Evolutionary conservation across 2,888 invertebrate genomes (phyloP), one percentile per base, ranked within the genome.

Genomic region (Megalurothrips usitatus): DNA sequence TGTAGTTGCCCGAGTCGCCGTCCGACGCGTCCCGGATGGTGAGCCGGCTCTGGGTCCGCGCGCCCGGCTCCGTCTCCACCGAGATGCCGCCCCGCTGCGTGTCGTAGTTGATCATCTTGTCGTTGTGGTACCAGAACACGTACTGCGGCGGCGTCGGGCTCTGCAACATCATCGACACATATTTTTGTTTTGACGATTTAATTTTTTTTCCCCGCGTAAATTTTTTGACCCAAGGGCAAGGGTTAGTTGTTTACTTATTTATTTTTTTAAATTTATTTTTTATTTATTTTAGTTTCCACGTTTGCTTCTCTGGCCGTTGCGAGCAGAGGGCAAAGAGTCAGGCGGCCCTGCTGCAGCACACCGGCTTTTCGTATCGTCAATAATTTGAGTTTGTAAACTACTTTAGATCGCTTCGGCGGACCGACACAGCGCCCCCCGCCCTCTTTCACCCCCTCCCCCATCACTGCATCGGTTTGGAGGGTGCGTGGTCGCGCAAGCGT

Each of bases 101-200:
- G 89, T 96, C 96, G 89, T 96, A 96, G 91, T 96, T 96, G 89
- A 96, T 95, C 93, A 96, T 95, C 86, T 94, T 93, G 88, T 94
- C 94, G 89, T 96, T 96, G 90, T 96, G 96, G 89, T 94, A 96
- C 96, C 96, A 96, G 90, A 96, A 96, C 86, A 97, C 96, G 90
- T 96, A 96, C 89, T 96, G 96, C 84, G 96, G 96, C 84, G 96
- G 96, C 86, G 93, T 94, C 81, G 96, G 96, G 87, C 96, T 96
- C 94, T 96, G 91, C 6, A 91, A 91, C 84, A 43, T 43, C 34
- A 43, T 43, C 34, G n/a, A n/a, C n/a, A n/a, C n/a, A n/a, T n/a
- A n/a, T n/a, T n/a, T n/a, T n/a, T n/a, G n/a, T n/a, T n/a, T n/a
- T n/a, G n/a, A n/a, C n/a, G n/a, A n/a, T n/a, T n/a, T n/a, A n/a